These are phyloP conservation scores for Rhyacophila evoluta DNA, from an alignment of 2,888 invertebrate species.

Conservation along the genomic window DNA sequence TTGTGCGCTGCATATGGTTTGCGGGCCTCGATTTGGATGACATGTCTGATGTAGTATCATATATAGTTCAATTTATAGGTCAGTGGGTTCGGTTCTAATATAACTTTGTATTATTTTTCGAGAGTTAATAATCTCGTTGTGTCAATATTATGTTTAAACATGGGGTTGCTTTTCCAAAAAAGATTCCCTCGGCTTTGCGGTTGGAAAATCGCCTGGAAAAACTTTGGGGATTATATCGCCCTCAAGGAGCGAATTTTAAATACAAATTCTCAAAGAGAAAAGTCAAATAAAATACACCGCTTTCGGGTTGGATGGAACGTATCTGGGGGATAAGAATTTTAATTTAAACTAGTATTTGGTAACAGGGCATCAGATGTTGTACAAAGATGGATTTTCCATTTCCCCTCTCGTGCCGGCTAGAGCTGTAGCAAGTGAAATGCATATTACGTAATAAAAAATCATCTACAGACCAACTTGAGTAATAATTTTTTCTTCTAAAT, in stretches of 20 bases:
- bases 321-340: conserved; percentile 1
- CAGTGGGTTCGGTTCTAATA: background rate
- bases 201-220: background rate
- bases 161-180: background rate
- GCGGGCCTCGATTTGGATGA: too few relatives aligned
- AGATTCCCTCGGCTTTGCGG: conserved; percentile 9
- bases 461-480: background rate
- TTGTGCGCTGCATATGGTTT: too few relatives aligned
- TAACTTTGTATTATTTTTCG: background rate
- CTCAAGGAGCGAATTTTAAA: conserved; percentile 22
- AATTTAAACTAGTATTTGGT: conserved; percentile 21
- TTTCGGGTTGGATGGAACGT: background rate
- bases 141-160: conserved; percentile 22
- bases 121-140: conserved; percentile 9
- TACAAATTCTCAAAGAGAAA: conserved; percentile 22
- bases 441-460: background rate
- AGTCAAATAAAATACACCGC: conserved; percentile 24
- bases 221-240: conserved; percentile 22
- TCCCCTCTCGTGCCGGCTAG: background rate
- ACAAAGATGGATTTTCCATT: background rate
- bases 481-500: too few relatives aligned
- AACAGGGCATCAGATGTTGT: conserved; percentile 12
- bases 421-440: background rate
- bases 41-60: too few relatives aligned
- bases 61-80: background rate